phyloP scores from a whole-genome alignment of 2,888 invertebrate species.

The Alviniconcha strummeri region DNA sequence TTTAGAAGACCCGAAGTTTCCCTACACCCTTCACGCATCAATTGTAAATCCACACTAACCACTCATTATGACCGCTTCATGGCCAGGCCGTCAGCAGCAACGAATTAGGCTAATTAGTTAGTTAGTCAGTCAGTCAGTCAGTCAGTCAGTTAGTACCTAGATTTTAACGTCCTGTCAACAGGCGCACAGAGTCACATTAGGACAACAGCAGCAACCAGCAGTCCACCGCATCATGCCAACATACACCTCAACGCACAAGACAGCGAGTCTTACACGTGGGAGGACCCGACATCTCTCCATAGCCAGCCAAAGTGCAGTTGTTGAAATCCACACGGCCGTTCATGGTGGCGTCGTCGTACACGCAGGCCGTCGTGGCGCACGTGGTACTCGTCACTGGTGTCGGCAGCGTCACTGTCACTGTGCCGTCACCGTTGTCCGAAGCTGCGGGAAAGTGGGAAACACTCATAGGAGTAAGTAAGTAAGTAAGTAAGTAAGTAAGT shows the following conservation, averaged over 20 bases:
- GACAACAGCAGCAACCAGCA: not conserved
- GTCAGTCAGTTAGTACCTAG: not conserved
- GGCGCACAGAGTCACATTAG: not conserved
- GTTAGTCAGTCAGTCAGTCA: too few relatives aligned
- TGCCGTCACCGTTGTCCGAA: conserved; percentile 7
- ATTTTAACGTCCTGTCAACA: not conserved
- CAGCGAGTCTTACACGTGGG: not conserved
- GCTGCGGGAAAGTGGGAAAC: not conserved
- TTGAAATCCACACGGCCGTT: not conserved
- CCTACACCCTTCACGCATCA: too few relatives aligned
- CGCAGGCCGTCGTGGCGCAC: not conserved
- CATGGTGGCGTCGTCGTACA: conserved; percentile 13
- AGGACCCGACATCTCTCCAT: not conserved
- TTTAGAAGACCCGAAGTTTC: too few relatives aligned
- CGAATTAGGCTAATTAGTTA: too few relatives aligned
- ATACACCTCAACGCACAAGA: not conserved
- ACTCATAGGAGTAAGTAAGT: not conserved
- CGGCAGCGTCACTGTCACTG: not conserved
- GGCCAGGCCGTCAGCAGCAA: too few relatives aligned
- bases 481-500: not conserved
- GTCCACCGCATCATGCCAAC: not conserved
- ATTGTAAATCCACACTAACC: too few relatives aligned
- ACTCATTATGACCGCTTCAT: too few relatives aligned
- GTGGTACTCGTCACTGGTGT: not conserved
- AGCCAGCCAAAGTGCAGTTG: conserved; percentile 14